Percentiles rank a stretch among this genome's conserved stretches.
Conservation (phyloP, 2,113 vertebrate species). For the Cyanoderma ruficeps region DNA sequence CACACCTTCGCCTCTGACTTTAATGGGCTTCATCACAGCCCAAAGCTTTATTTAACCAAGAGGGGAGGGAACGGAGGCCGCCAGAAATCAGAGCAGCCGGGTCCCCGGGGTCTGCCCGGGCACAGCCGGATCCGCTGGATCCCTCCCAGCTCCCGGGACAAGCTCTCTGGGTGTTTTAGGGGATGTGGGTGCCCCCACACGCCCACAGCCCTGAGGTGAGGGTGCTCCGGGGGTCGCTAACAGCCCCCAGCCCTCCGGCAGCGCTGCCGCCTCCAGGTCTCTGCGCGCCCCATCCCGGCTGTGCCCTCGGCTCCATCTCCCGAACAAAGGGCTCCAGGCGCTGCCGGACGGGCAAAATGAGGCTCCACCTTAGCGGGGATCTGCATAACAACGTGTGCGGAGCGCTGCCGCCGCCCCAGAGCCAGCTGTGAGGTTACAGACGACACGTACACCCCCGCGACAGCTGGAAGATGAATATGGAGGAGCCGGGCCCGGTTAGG, state of each 20-base stretch:
- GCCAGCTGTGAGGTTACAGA: not conserved
- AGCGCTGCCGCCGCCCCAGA: not conserved
- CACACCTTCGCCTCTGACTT: conserved; percentile 41
- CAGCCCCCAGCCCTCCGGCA: not conserved
- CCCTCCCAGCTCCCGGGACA: not conserved
- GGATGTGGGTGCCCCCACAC: not conserved
- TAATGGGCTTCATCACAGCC: conserved; percentile 49
- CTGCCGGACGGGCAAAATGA: not conserved
- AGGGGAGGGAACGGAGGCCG: not conserved
- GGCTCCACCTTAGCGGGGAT: not conserved
- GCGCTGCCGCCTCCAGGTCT: not conserved
- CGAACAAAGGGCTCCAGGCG: not conserved
- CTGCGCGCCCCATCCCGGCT: not conserved
- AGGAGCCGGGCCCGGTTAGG: not conserved
- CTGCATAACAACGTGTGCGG: not conserved
- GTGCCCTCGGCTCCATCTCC: not conserved
- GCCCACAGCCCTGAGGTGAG: rapidly evolving
- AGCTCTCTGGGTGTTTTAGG: not conserved
- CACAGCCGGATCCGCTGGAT: not conserved
- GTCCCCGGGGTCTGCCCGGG: rapidly evolving
- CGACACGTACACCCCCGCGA: not conserved
- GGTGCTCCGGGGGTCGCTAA: rapidly evolving
- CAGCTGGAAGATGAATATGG: not conserved
- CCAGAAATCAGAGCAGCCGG: not conserved
- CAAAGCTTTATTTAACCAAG: conserved; percentile 53